Base-by-base conservation (phyloP, 2,888 invertebrate genomes). In the Rhingia campestris region DNA sequence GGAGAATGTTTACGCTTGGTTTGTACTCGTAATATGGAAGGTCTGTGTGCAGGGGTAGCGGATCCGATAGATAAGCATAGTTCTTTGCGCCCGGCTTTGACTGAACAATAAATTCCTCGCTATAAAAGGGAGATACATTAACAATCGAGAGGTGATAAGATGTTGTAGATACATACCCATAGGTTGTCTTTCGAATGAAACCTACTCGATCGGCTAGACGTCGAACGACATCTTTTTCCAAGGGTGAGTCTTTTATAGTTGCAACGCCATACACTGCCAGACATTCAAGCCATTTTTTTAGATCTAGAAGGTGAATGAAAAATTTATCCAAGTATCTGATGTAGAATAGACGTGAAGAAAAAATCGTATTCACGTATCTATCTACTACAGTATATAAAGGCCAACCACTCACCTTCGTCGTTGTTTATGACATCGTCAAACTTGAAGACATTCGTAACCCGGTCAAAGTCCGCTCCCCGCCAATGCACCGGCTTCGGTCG, bases 1-100 rank as follows among this genome's bases (percentile, higher is more conserved):
- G 96, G 7, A 96, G 91, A 87, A 95, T 90, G 89, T 95, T 95
- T 0, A 93, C 94, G 86, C 96, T 95, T 0, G 96, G 96, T 82
- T 94, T 94, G 88, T 95, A 95, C 86, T 95, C 94, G 88, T 96
- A 95, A 88, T 96, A 96, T 0, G 96, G 95, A 72, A 96, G 92
- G 89, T 96, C 96, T 0, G 94, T 94, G 88, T 96, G 96, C 88
- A 96, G 92, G 79, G 95, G 95, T 59, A 96, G 91, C 53, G 93
- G 93, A 79, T 93, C 93, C 0, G 94, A 94, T 39, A 95, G 92
- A 88, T 96, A 96, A 0, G 96, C 96, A 54, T 95, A 94, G 88
- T 96, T 96, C 86, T 94, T 94, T 0, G 96, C 95, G 47, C 94
- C 94, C 4, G 93, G 91, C 75, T 95, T 95, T 47, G 93, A 93